These are phyloP conservation scores for Anniella stebbinsi DNA, from an alignment of 2,797 vertebrate species.

Conservation along the genomic window DNA sequence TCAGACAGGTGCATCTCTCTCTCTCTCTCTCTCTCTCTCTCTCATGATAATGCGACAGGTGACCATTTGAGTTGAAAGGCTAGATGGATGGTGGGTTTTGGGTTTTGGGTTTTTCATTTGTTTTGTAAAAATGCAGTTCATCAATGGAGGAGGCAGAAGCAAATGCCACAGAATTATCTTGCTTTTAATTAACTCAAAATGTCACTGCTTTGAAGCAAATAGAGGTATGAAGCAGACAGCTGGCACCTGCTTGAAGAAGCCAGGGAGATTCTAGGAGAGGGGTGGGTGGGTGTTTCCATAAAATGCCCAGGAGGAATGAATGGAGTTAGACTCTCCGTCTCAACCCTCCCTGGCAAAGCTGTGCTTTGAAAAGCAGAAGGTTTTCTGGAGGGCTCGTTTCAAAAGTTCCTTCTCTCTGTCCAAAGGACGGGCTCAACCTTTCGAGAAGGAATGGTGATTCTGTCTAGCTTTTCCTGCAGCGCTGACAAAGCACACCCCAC, in stretches of 20 bases:
- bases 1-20: conserved; percentile 44
- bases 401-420: not conserved
- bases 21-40: not conserved
- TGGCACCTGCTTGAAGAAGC: conserved; percentile 48
- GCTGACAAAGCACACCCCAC: not conserved
- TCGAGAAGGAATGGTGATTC: not conserved
- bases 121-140: conserved; percentile 43
- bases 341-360: not conserved
- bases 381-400: not conserved
- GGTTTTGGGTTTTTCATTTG: too few relatives aligned
- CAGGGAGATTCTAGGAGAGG: not conserved
- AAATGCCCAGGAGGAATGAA: conserved; percentile 41
- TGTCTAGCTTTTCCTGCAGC: too few relatives aligned
- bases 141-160: conserved; percentile 19
- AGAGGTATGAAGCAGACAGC: not conserved
- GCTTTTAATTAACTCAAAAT: conserved; percentile 35
- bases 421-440: too few relatives aligned
- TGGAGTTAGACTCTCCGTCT: conserved; percentile 2
- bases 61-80: conserved; percentile 59
- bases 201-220: conserved; percentile 32
- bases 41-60: not conserved
- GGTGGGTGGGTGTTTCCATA: conserved; percentile 7
- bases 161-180: conserved; percentile 14
- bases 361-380: not conserved
- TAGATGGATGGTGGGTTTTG: conserved; percentile 17